Percentiles rank a stretch among this genome's conserved stretches.
phyloP scores from a whole-genome alignment of 2,797 vertebrate genomes.

The Leuciscus waleckii region DNA sequence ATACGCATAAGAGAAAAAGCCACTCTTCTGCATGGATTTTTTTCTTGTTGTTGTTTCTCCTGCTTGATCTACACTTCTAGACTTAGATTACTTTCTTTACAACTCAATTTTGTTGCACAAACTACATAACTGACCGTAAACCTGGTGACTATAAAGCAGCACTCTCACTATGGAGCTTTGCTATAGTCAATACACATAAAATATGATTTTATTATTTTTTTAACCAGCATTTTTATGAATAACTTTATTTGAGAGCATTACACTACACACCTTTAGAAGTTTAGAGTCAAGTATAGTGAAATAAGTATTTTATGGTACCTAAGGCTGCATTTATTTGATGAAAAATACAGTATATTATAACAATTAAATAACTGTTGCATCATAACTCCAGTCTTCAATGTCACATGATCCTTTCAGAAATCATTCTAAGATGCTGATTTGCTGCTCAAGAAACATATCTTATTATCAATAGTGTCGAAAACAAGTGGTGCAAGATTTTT shows the following conservation, averaged over 20 bases:
- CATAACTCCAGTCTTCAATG: too few species aligned
- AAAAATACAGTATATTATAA: too few species aligned
- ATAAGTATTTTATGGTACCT: too few species aligned
- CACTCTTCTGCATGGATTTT: neutral
- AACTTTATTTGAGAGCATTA: neutral
- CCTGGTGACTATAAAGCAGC: neutral
- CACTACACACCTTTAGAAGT: neutral
- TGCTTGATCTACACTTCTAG: neutral
- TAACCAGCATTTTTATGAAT: neutral
- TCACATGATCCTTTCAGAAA: too few species aligned
- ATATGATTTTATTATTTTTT: neutral
- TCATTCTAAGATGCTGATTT: too few species aligned
- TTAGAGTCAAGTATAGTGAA: too few species aligned
- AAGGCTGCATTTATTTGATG: too few species aligned
- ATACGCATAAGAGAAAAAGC: neutral
- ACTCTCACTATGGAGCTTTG: neutral
- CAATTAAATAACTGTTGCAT: too few species aligned
- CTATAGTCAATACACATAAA: neutral
- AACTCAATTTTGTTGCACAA: neutral
- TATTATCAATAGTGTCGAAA: too few species aligned
- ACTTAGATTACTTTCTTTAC: neutral
- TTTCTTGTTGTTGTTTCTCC: neutral
- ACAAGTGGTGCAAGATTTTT: too few species aligned
- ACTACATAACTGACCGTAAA: neutral
- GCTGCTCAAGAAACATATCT: too few species aligned